Evolutionary conservation across 2,888 invertebrate species (phyloP).

Genomic region (Tanytarsus gracilentus): DNA sequence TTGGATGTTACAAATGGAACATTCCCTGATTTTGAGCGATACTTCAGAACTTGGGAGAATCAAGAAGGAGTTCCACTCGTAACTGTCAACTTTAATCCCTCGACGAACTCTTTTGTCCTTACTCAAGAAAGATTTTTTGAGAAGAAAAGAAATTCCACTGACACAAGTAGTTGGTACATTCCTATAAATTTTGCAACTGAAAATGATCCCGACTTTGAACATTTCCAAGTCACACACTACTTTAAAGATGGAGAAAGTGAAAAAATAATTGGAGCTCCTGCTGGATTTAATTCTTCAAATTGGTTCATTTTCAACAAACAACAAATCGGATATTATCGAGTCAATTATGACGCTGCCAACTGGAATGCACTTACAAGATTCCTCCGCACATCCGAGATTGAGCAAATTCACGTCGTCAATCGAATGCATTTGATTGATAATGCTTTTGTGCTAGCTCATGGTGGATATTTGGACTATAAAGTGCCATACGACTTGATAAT

Average conservation of each 20-base stretch:
- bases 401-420: slow-evolving; percentile 43
- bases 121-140: not conserved
- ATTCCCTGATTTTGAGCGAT: not conserved
- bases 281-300: not conserved
- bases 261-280: not conserved
- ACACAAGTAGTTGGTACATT: slow-evolving; percentile 17
- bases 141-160: not conserved
- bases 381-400: slow-evolving; percentile 16
- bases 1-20: not conserved
- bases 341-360: slow-evolving; percentile 25
- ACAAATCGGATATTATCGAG: slow-evolving; percentile 29
- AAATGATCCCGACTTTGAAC: slow-evolving; percentile 3
- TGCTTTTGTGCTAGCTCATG: slow-evolving; percentile 50
- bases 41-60: slow-evolving; percentile 49
- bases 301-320: slow-evolving; percentile 29
- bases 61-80: slow-evolving; percentile 70
- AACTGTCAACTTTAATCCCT: slow-evolving; percentile 47
- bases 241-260: not conserved
- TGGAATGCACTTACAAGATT: slow-evolving; percentile 11
- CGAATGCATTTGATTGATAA: slow-evolving; percentile 66
- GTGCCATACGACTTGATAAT: slow-evolving; percentile 43
- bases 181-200: slow-evolving; percentile 7
- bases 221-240: not conserved
- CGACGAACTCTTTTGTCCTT: slow-evolving; percentile 34
- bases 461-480: slow-evolving; percentile 45